A percentile compares a stretch with the other conserved stretches of the same genome.
Conservation (phyloP, 2,797 vertebrate genomes). For the Tangara arthus region DNA sequence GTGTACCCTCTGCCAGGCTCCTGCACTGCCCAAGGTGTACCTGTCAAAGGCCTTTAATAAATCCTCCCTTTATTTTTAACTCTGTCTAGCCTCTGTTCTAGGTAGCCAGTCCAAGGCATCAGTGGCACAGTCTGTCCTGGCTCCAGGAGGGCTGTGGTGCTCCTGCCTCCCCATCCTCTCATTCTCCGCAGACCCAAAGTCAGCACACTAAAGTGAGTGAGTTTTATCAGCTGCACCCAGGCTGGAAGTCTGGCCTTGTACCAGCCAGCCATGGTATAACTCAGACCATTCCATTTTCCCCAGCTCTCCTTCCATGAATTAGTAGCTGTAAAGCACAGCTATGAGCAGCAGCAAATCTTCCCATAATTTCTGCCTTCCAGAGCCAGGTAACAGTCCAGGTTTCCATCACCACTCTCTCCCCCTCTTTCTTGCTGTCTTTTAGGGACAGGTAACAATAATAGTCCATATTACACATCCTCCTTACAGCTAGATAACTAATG, state of each 20-base stretch:
- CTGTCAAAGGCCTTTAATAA: background rate
- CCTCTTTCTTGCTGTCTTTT: background rate
- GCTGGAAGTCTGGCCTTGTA: background rate
- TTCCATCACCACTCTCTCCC: background rate
- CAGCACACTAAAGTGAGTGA: accelerated
- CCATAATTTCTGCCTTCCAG: background rate
- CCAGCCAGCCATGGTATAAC: background rate
- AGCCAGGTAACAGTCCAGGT: background rate
- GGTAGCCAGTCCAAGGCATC: background rate
- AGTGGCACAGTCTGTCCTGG: accelerated
- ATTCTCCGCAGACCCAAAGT: background rate
- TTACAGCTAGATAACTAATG: constrained; percentile 30
- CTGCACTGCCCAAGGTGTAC: background rate
- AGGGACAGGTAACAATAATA: constrained; percentile 17
- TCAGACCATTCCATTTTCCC: background rate
- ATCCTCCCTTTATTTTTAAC: background rate
- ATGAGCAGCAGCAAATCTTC: constrained; percentile 12
- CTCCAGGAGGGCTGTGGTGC: background rate
- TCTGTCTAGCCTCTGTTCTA: background rate
- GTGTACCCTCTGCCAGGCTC: background rate
- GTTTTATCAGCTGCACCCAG: background rate
- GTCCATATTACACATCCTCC: background rate
- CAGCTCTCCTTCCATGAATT: background rate
- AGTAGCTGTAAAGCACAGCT: background rate
- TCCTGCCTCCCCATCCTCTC: background rate